Percentiles rank a stretch among this genome's conserved stretches.
These are phyloP conservation scores for Callinectes sapidus DNA, from an alignment of 2,888 invertebrate genomes.

Conservation along the genomic window DNA sequence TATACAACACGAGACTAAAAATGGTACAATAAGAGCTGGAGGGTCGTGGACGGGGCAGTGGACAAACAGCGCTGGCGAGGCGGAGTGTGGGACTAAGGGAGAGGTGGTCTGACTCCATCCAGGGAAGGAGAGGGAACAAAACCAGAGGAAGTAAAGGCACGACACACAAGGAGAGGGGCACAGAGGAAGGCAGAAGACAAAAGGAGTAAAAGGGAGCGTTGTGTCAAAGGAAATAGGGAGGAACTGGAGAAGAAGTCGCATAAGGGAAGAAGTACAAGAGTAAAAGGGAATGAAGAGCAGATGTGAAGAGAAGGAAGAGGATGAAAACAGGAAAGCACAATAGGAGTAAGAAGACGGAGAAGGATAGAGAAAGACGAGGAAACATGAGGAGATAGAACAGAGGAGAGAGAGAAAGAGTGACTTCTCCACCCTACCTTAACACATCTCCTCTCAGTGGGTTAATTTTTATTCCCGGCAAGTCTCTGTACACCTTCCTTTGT, in stretches of 20 bases:
- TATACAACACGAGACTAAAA: slow-evolving; percentile 12
- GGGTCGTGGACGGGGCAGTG: neutral
- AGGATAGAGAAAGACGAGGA: neutral
- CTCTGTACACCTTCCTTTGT: neutral
- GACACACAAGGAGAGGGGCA: too few species aligned
- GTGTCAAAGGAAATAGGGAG: neutral
- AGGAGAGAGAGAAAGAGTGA: neutral
- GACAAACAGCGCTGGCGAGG: neutral
- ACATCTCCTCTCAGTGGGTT: neutral
- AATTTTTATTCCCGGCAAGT: neutral
- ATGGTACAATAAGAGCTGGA: neutral
- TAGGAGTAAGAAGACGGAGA: neutral
- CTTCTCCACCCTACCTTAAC: neutral
- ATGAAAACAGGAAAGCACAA: neutral
- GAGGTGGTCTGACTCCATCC: neutral
- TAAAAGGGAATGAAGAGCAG: neutral
- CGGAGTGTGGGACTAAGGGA: neutral
- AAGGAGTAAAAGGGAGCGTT: neutral
- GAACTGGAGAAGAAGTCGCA: too few species aligned
- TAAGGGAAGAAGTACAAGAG: neutral
- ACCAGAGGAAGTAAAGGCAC: neutral
- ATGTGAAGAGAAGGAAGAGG: neutral
- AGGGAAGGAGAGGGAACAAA: neutral
- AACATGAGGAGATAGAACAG: neutral
- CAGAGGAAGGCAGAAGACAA: too few species aligned